Base-by-base conservation (phyloP, 2,888 invertebrate species). In the Sisyra terminalis region DNA sequence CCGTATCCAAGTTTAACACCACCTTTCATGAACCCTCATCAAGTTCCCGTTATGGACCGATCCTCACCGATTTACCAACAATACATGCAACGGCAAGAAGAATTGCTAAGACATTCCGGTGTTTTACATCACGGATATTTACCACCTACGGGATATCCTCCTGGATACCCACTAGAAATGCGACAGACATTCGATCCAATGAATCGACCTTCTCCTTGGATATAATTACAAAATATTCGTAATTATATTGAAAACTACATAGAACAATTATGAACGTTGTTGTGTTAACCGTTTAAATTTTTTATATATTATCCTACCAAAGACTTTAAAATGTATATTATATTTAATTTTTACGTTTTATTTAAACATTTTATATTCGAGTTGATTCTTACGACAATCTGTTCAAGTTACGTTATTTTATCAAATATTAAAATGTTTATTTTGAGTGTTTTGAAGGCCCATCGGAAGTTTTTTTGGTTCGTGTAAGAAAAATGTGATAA, bases 161-260 rank as follows among this genome's bases (percentile, higher is more conserved):
- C 78, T 1, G 73, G 76, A 1, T 80, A 79, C 50, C 59, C 70
- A 15, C 65, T 81, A 44, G 72, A 77, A 46, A 78, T 78, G 56
- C 67, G 80, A 30, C 80, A 79, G 57, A 76, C 77, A n/a, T 80
- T 78, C 52, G 81, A 81, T 55, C 57, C 73, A 41, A 75, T 80
- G 52, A 78, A 73, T 50, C 63, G 70, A 44, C 76, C 77, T 44
- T 68, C 78, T 43, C 81, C 80, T 80, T 74, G 78, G 57, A 76
- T 73, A 55, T 43, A 37, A 37, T 35, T 44, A 47, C 24, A 7
- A 24, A 24, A 24, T 24, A 3, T 40, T 40, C 39, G 32, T 32
- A 44, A 43, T 24, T 36, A 42, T 44, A 39, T 39, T 11, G 15
- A 10, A 17, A 17, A 18, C 9, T 10, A 18, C 11, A 24, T 24